Evolutionary conservation across 2,888 invertebrate species (phyloP), one percentile per base, ranked within the genome.

Genomic region (Spisula solida): DNA sequence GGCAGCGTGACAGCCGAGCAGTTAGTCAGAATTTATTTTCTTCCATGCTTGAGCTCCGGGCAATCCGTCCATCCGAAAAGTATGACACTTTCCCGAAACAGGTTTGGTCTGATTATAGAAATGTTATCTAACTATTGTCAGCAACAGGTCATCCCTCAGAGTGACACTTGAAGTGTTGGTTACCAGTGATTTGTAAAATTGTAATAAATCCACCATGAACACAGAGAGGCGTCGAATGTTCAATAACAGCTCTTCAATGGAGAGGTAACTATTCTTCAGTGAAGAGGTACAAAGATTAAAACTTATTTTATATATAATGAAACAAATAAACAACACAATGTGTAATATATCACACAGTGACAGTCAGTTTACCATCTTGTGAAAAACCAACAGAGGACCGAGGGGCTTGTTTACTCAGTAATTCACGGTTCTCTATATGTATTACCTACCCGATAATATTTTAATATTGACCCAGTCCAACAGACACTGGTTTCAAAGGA

Each of bases 261-360:
- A 66, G 60, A 25, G 60, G 60, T 66, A 25, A 41, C 41, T 41
- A 41, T 8, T 41, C 41, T 41, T 41, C 60, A 66, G 25, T 25
- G 8, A 8, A 66, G 60, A 66, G 60, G 60, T 66, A 66, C 60
- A n/a, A n/a, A 66, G 60, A 66, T 66, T 66, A 66, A 66, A 66
- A n/a, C n/a, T 66, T 25, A 66, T 66, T 25, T 25, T n/a, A 18
- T 34, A 75, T 75, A 75, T 75, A 31, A 75, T 18, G 34, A 34
- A 34, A 34, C 75, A 75, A 75, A 75, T 31, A 75, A 31, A 75
- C 75, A 31, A 16, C 12, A 34, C 34, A 34, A 75, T 34, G 4
- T 31, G 31, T 75, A 34, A 75, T 75, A 75, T 25, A 75, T 75
- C 29, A 34, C 31, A 2, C 5, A 18, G 31, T 75, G 34, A 34